These are phyloP conservation scores for Macropodus opercularis DNA, from an alignment of 2,797 vertebrate species.

Conservation along the genomic window DNA sequence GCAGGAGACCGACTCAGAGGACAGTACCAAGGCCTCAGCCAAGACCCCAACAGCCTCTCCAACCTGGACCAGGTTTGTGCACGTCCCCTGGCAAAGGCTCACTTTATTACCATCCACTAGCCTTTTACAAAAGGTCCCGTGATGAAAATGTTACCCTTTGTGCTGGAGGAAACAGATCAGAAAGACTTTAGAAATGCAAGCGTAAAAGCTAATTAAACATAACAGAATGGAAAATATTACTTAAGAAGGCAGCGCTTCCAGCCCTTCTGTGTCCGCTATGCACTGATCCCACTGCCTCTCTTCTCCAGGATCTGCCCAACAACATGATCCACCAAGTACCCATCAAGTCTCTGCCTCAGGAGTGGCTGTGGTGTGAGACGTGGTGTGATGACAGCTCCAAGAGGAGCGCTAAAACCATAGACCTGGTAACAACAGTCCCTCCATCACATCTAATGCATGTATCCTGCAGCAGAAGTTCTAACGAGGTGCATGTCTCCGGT, in stretches of 20 bases:
- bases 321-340: slow-evolving; percentile 99
- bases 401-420: slow-evolving; percentile 94
- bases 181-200: no score
- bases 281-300: slow-evolving; percentile 15
- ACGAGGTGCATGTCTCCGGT: not conserved
- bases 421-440: slow-evolving; percentile 83
- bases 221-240: no score
- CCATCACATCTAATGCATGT: no score
- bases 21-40: slow-evolving; percentile 97
- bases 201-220: no score
- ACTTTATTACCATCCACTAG: not conserved
- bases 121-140: no score
- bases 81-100: not conserved
- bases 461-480: not conserved
- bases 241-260: no score
- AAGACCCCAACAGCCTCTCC: slow-evolving; percentile 98
- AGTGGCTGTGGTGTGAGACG: slow-evolving; percentile 99
- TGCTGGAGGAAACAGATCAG: no score
- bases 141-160: no score
- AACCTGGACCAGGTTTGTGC: slow-evolving; percentile 94
- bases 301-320: slow-evolving; percentile 93
- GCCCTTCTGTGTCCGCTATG: no score
- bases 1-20: slow-evolving; percentile 95
- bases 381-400: slow-evolving; percentile 95
- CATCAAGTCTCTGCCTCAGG: slow-evolving; percentile 97